Evolutionary conservation across 2,888 invertebrate species (phyloP).

Genomic region (Phengaris arion): DNA sequence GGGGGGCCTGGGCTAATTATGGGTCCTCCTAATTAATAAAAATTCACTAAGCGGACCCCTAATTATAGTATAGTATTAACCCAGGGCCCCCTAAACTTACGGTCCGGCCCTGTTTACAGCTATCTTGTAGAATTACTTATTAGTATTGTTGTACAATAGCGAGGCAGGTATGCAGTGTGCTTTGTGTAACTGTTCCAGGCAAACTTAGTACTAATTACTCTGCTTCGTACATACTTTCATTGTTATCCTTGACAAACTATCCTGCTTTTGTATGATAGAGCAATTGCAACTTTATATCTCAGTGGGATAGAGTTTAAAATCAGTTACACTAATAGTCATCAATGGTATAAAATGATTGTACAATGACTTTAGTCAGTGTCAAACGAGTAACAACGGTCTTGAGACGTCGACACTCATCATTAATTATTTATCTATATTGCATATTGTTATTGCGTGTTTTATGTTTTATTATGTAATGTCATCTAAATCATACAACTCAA

Average conservation of each 20-base stretch:
- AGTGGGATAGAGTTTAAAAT: background rate
- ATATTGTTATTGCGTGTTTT: background rate
- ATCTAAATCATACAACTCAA: background rate
- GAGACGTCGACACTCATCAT: constrained; percentile 1
- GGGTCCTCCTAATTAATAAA: too few species aligned
- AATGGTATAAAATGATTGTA: background rate
- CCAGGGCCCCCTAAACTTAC: too few species aligned
- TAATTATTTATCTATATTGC: constrained; percentile 3
- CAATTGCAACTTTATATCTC: background rate
- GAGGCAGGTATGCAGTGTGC: background rate
- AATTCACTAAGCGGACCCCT: too few species aligned
- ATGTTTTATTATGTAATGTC: background rate
- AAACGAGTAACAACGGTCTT: constrained; percentile 4
- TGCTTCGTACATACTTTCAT: background rate
- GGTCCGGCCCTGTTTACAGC: background rate
- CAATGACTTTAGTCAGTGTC: constrained; percentile 13
- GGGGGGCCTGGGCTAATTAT: too few species aligned
- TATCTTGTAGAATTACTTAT: background rate
- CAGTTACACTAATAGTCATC: background rate
- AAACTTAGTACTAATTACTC: constrained; percentile 12
- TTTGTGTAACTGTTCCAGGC: background rate
- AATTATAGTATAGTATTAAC: too few species aligned
- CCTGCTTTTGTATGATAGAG: background rate
- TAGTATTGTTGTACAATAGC: background rate
- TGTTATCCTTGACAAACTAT: constrained; percentile 17